phyloP scores from a whole-genome alignment of 1,140 invertebrate species.

The Limonius californicus region DNA sequence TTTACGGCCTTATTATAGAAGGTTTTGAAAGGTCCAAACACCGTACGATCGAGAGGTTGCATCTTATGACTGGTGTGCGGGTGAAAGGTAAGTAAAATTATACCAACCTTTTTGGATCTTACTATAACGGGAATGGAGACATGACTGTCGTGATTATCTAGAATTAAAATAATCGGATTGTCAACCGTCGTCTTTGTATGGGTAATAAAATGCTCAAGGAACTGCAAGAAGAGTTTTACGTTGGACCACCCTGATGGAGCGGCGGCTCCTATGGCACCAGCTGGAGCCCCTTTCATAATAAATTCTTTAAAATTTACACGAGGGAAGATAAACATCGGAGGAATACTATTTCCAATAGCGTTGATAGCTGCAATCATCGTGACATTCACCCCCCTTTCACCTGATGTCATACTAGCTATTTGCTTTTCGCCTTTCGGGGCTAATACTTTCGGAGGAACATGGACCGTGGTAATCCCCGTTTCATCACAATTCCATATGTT shows the following conservation, averaged over 20 bases:
- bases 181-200: slow-evolving; percentile 27
- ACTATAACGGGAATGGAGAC: neutral
- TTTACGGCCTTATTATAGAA: slow-evolving; percentile 12
- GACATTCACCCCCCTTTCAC: slow-evolving; percentile 39
- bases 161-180: slow-evolving; percentile 18
- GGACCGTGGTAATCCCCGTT: slow-evolving; percentile 29
- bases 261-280: slow-evolving; percentile 12
- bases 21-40: slow-evolving; percentile 13
- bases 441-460: slow-evolving; percentile 30
- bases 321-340: slow-evolving; percentile 46
- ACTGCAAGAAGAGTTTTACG: slow-evolving; percentile 42
- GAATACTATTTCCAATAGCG: slow-evolving; percentile 42
- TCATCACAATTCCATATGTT: slow-evolving; percentile 21
- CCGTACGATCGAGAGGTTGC: slow-evolving; percentile 1
- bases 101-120: neutral
- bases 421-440: slow-evolving; percentile 39
- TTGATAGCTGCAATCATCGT: slow-evolving; percentile 38
- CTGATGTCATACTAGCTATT: slow-evolving; percentile 40
- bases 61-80: slow-evolving; percentile 18
- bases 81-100: slow-evolving; percentile 9
- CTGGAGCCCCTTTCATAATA: slow-evolving; percentile 31
- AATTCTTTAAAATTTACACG: slow-evolving; percentile 37
- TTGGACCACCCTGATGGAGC: slow-evolving; percentile 48
- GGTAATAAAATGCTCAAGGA: slow-evolving; percentile 43
- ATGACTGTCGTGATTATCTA: slow-evolving; percentile 17